Evolutionary conservation across 2,888 invertebrate species (phyloP), one percentile per base, ranked within the genome.

Genomic region (Idaea aversata): DNA sequence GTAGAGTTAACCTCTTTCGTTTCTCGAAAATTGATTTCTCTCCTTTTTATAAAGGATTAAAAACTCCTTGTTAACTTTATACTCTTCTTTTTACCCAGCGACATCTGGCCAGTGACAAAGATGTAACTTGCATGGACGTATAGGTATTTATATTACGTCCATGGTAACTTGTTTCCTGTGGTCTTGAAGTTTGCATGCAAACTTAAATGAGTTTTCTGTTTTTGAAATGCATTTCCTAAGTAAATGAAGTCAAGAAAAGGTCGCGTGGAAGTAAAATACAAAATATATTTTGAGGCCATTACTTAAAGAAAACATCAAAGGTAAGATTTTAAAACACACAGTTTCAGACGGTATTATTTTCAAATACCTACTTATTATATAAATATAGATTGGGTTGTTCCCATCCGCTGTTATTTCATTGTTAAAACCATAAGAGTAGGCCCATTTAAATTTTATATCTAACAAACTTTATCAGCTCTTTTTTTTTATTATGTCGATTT

Each of bases 341-440:
- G 10, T 47, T 10, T 10, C 4, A 47, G 4, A 13, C 47, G 4
- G 10, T 47, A 47, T 6, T 47, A 47, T 1, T 1, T 36, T 36
- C 36, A 36, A 1, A 7, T 36, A 5, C 36, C 36, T 5, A 36
- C 36, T 36, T 36, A 36, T 1, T 5, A 4, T 36, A 5, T 5
- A 36, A 36, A 7, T 10, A 5, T 10, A 36, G 10, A 36, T 4
- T 36, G 36, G 36, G 10, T 7, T 36, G 57, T 57, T 57, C 15
- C 57, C 5, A 57, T 57, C 5, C 13, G 13, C 57, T 15, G 5
- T 3, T 57, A 64, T 62, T 34, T 61, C 57, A 70, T 62, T 70
- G 5, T 15, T n/a, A n/a, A n/a, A n/a, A n/a, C n/a, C n/a, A n/a
- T n/a, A n/a, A n/a, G n/a, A n/a, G n/a, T n/a, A n/a, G n/a, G n/a